Base-by-base conservation (phyloP, 2,113 vertebrate species). In the Panurus biarmicus region DNA sequence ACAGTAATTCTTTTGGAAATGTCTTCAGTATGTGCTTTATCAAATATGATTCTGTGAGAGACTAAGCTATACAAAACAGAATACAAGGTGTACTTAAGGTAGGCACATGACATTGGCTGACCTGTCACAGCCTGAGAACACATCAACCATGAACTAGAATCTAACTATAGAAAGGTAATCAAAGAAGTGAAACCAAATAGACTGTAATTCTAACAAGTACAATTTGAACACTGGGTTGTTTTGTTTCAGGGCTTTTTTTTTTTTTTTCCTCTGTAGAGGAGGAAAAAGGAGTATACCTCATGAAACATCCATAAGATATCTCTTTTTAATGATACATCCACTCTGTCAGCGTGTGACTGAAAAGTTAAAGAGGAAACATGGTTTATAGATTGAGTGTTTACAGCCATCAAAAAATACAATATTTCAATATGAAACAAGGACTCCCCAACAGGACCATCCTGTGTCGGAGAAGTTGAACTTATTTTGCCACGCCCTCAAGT, bases 161-260 rank as follows among this genome's bases (percentile, higher is more conserved):
- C 4, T 33, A 48, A 53, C 1, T 44, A 20, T 2, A 45, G 3
- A 33, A 24, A 58, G 5, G 6, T 50, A 44, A 48, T 24, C 4
- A 73, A 81, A 77, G 10, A 73, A 85, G 7, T 40, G 45, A 73
- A 73, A 73, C 2, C 3, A 58, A 7, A 19, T 44, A 81, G 31
- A 28, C 22, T n/a, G 29, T 21, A 81, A 53, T 67, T 45, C 22
- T 28, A 73, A 35, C 10, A 42, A 67, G 21, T 48, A 33, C 3
- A 64, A 26, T 76, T 71, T 57, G 47, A 75, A 62, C 5, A 38
- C 6, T 45, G 33, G 1, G 1, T 20, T 48, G 8, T 56, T 78
- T 40, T 40, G 7, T 14, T 62, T 53, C 0, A 4, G 3, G 4
- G 0, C 1, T 14, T 53, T 1, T 14, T 66, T 3, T 5, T 6